Evolutionary conservation across 1,140 invertebrate species (phyloP).

Genomic region (Teleogryllus occipitalis): DNA sequence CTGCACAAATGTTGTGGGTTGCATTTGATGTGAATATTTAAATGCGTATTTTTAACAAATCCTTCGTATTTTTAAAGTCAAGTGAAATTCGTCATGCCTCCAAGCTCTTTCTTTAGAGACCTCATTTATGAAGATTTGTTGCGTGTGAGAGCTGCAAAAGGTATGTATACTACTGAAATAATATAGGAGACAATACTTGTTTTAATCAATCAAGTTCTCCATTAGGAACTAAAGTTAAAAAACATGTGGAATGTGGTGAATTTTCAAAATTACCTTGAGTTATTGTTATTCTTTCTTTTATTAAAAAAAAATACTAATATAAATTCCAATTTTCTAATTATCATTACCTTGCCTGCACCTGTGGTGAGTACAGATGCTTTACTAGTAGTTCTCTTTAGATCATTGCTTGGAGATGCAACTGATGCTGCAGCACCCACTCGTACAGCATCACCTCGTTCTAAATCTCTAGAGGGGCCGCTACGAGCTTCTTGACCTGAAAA

Average conservation of each 20-base stretch:
- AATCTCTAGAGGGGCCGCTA: slow-evolving; percentile 16
- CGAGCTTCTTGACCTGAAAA: slow-evolving; percentile 12
- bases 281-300: neutral
- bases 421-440: neutral
- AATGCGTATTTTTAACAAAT: too few relatives aligned
- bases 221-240: neutral
- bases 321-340: neutral
- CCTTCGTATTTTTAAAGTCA: too few relatives aligned
- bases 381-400: slow-evolving; percentile 37
- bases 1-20: too few relatives aligned
- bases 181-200: too few relatives aligned
- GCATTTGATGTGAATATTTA: too few relatives aligned
- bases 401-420: neutral
- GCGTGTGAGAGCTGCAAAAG: too few relatives aligned
- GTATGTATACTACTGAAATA: too few relatives aligned
- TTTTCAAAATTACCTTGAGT: neutral
- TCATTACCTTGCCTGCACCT: slow-evolving; percentile 37
- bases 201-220: too few relatives aligned
- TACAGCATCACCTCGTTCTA: slow-evolving; percentile 16
- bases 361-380: slow-evolving; percentile 37
- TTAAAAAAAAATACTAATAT: neutral
- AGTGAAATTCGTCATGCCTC: too few relatives aligned
- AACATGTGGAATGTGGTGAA: slow-evolving; percentile 13
- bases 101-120: too few relatives aligned
- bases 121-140: too few relatives aligned